Conservation (phyloP, 2,797 vertebrate genomes). For the Ctenopoma kingsleyae region DNA sequence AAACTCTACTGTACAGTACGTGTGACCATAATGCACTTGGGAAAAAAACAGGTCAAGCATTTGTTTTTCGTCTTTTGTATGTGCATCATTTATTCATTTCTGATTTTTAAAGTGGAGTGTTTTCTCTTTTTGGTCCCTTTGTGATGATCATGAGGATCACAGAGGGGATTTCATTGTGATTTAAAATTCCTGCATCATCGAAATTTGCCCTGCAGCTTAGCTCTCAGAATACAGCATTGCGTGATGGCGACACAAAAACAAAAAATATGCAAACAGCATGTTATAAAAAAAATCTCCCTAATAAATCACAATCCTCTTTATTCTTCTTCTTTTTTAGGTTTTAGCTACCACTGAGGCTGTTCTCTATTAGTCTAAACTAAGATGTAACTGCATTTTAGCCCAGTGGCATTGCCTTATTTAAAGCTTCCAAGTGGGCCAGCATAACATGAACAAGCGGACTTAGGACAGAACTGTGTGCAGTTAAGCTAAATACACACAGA, state of each 20-base stretch:
- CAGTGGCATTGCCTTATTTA: conserved; percentile 65
- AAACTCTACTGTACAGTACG: background rate
- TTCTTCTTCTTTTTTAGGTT: conserved; percentile 23
- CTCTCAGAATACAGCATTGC: conserved; percentile 5
- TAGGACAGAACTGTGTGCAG: conserved; percentile 35
- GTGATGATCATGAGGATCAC: background rate
- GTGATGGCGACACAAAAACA: conserved; percentile 11
- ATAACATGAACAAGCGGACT: conserved; percentile 51
- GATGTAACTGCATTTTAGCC: conserved; percentile 57
- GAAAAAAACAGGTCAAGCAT: conserved; percentile 39
- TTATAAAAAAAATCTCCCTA: conserved; percentile 4
- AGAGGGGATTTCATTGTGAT: background rate
- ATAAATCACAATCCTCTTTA: conserved; percentile 49
- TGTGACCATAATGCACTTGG: conserved; percentile 33
- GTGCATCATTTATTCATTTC: conserved; percentile 55
- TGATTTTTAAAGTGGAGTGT: conserved; percentile 10
- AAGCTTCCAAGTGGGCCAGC: conserved; percentile 64
- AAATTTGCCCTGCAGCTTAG: conserved; percentile 4
- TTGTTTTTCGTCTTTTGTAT: conserved; percentile 17
- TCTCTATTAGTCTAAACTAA: conserved; percentile 39
- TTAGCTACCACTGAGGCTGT: conserved; percentile 26
- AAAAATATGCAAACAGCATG: conserved; percentile 1
- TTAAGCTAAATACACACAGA: conserved; percentile 16
- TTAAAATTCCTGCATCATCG: conserved; percentile 32
- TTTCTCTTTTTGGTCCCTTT: conserved; percentile 4